Evolutionary conservation across 2,113 vertebrate species (phyloP).

Genomic region (Isurus oxyrinchus): DNA sequence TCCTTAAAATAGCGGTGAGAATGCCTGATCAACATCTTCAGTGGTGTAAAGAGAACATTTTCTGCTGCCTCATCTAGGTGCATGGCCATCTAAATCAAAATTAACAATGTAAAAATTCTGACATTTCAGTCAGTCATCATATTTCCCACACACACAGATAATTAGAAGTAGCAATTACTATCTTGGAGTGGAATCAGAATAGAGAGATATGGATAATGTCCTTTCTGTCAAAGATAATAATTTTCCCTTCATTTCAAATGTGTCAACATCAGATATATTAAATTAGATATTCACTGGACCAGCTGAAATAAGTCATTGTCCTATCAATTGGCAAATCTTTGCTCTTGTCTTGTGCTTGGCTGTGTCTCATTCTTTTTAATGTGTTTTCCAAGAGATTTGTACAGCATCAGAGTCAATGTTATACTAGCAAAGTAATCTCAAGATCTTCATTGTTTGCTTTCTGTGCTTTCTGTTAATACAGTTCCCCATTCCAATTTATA

Average conservation of each 20-base stretch:
- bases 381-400: not conserved
- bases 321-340: not conserved
- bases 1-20: not conserved
- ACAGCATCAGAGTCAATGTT: not conserved
- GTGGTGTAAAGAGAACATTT: not conserved
- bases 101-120: not conserved
- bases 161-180: slow-evolving; percentile 14
- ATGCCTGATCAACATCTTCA: not conserved
- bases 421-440: not conserved
- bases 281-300: not conserved
- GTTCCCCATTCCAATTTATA: not conserved
- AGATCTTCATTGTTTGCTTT: not conserved
- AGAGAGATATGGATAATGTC: not conserved
- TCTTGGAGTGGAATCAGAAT: not conserved
- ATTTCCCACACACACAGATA: slow-evolving; percentile 1
- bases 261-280: not conserved
- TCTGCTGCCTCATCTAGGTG: not conserved
- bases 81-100: not conserved
- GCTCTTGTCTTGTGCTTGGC: not conserved
- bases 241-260: not conserved
- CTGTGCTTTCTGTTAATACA: not conserved
- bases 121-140: not conserved
- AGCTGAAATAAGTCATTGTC: not conserved
- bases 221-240: not conserved
- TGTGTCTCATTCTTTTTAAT: not conserved